phyloP scores from a whole-genome alignment of 2,888 invertebrate genomes.

The Lycaena phlaeas region DNA sequence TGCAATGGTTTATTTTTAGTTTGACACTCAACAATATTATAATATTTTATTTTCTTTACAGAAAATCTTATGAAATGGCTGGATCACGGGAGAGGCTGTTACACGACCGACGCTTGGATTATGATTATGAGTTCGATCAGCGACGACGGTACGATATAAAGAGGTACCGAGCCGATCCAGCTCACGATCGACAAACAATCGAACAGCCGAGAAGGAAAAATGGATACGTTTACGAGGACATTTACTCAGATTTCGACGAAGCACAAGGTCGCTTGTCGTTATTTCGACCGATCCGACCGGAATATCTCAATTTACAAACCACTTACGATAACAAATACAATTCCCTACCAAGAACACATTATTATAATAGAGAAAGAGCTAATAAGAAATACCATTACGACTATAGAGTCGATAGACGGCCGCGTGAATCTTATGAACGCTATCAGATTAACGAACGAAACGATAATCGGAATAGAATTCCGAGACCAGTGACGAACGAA shows the following conservation, averaged over 20 bases:
- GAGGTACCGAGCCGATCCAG: constrained; percentile 25
- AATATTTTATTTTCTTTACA: constrained; percentile 38
- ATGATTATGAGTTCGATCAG: constrained; percentile 39
- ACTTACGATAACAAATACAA: constrained; percentile 57
- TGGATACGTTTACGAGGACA: constrained; percentile 65
- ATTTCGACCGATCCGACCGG: constrained; percentile 63
- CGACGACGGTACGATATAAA: constrained; percentile 33
- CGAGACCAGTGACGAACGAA: constrained; percentile 21
- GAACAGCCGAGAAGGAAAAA: constrained; percentile 53
- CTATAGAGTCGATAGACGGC: constrained; percentile 46
- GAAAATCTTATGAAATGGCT: constrained; percentile 52
- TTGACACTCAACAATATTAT: too few relatives aligned
- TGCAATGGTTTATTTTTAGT: too few relatives aligned
- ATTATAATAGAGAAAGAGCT: constrained; percentile 41
- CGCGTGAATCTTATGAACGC: constrained; percentile 41
- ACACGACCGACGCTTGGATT: constrained; percentile 48
- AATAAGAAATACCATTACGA: constrained; percentile 59
- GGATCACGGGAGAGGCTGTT: constrained; percentile 58
- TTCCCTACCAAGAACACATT: constrained; percentile 55
- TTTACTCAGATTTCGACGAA: constrained; percentile 65
- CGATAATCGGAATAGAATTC: constrained; percentile 13
- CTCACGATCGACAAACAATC: constrained; percentile 24
- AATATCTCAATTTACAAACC: constrained; percentile 57
- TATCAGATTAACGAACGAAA: constrained; percentile 28
- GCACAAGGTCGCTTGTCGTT: constrained; percentile 60